Evolutionary conservation across 2,113 vertebrate genomes (phyloP).

Genomic region (Phylloscopus whistleri): DNA sequence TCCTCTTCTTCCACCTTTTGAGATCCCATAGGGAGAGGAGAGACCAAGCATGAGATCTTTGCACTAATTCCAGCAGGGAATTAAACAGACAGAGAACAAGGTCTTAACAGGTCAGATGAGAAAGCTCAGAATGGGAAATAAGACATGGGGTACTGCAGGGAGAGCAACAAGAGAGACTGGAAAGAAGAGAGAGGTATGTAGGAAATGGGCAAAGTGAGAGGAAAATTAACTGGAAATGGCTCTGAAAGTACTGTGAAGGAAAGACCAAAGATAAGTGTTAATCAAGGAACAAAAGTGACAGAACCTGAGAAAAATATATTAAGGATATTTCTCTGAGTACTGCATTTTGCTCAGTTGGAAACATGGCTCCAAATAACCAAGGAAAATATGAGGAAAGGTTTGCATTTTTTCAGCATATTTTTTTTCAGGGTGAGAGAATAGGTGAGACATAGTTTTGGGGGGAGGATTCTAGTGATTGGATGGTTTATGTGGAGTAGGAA

Average conservation of each 20-base stretch:
- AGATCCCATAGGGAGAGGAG: background rate
- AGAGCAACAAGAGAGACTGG: background rate
- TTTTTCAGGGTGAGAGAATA: constrained; percentile 3
- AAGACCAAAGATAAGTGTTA: background rate
- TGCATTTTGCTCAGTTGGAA: constrained; percentile 12
- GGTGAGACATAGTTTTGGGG: background rate
- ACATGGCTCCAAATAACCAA: background rate
- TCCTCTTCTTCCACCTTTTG: background rate
- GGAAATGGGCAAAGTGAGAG: background rate
- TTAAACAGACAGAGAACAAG: background rate
- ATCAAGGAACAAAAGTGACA: constrained; percentile 2
- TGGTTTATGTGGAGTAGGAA: background rate
- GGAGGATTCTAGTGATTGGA: background rate
- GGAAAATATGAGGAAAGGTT: background rate
- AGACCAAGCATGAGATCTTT: background rate
- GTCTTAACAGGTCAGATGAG: background rate
- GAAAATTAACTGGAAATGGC: constrained; percentile 26
- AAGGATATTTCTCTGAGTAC: background rate
- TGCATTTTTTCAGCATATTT: background rate
- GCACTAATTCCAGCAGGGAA: background rate
- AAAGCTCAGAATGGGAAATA: background rate
- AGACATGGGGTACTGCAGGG: background rate
- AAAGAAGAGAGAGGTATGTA: background rate
- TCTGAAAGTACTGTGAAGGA: constrained; percentile 1
- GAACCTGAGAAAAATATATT: background rate